phyloP scores from a whole-genome alignment of 2,113 vertebrate genomes.

The Anolis carolinensis region DNA sequence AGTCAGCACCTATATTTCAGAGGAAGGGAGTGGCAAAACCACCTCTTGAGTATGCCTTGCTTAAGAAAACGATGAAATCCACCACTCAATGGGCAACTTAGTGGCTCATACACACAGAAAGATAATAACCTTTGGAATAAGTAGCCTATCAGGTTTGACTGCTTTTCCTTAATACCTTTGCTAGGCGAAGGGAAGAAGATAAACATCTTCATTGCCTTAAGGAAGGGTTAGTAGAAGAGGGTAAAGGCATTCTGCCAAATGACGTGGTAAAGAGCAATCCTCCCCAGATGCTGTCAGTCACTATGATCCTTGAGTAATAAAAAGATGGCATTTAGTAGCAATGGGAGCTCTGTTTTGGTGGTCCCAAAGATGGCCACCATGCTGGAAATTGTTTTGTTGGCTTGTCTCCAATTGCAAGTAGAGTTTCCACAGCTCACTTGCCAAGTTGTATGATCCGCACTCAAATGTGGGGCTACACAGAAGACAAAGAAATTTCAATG shows the following conservation, averaged over 20 bases:
- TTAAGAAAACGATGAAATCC: no score
- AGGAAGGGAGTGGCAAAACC: no score
- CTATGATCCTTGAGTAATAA: neutral
- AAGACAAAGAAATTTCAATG: neutral
- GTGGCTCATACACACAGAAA: neutral
- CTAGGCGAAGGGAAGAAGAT: neutral
- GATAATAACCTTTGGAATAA: neutral
- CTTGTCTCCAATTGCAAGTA: neutral
- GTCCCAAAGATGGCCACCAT: no score
- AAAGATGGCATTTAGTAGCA: neutral
- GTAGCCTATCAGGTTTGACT: neutral
- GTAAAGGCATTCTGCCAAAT: neutral
- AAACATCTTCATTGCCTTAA: neutral
- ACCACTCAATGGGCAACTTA: no score
- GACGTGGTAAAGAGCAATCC: neutral
- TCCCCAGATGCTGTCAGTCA: neutral
- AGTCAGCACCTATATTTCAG: no score
- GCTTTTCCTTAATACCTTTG: neutral
- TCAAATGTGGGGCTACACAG: neutral
- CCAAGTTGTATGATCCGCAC: neutral
- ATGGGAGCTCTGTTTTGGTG: neutral
- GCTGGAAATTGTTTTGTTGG: no score
- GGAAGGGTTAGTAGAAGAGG: neutral
- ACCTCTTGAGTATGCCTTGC: no score
- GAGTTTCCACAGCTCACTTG: neutral